Conservation (phyloP, 2,797 vertebrate genomes). For the Myotis planiceps region DNA sequence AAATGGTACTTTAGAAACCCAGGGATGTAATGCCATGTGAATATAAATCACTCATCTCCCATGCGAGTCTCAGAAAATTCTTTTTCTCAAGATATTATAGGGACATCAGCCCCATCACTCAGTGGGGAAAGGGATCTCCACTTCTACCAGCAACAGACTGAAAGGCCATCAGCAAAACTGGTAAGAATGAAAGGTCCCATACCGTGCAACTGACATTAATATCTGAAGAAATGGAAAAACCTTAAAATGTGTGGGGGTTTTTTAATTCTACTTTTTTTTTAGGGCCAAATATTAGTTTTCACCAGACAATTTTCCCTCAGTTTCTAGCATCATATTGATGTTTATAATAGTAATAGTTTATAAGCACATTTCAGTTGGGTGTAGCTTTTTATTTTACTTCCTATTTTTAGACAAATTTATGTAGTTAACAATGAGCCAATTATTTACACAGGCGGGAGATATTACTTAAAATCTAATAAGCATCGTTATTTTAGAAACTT, state of each 20-base stretch:
- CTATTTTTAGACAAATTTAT: conserved; percentile 40
- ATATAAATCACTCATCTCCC: not conserved
- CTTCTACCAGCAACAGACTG: not conserved
- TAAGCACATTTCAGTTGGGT: not conserved
- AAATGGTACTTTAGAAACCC: not conserved
- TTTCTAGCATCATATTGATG: conserved; percentile 18
- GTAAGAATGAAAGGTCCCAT: not conserved
- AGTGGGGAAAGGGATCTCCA: not conserved
- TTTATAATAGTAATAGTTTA: conserved; percentile 22
- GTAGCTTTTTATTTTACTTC: conserved; percentile 1
- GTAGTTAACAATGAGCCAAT: not conserved
- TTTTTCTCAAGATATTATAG: not conserved
- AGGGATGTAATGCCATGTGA: not conserved
- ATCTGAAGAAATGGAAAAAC: not conserved
- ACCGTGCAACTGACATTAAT: not conserved
- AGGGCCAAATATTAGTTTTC: not conserved
- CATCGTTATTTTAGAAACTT: conserved; percentile 45
- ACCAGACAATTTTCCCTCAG: not conserved
- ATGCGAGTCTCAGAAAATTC: not conserved
- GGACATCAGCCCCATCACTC: not conserved
- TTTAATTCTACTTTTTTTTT: not conserved
- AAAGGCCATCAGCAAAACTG: not conserved
- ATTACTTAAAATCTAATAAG: conserved; percentile 34
- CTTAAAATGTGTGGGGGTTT: not conserved
- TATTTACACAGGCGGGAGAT: conserved; percentile 21